Percentiles rank a stretch among this genome's conserved stretches.
phyloP scores from a whole-genome alignment of 2,797 vertebrate genomes.

The Sebastes cheni region DNA sequence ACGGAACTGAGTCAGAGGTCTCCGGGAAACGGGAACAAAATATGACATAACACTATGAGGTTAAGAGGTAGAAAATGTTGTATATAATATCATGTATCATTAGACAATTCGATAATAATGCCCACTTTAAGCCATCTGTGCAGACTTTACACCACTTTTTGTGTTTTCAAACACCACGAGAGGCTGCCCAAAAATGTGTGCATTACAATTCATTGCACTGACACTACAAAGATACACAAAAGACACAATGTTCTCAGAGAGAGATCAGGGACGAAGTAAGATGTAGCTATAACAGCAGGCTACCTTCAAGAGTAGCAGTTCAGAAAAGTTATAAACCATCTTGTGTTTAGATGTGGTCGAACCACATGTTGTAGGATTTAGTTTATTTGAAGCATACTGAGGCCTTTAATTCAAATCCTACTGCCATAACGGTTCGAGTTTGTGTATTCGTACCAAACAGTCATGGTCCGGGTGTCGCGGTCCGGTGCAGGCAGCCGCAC shows the following conservation, averaged over 20 bases:
- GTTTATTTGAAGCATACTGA: no score
- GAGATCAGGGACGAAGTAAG: neutral
- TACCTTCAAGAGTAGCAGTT: neutral
- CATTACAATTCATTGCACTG: fast-evolving
- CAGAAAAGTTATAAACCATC: neutral
- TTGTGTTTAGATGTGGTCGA: no score
- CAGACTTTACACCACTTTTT: neutral
- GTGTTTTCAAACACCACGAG: neutral
- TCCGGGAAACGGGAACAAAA: neutral
- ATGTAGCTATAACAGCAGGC: neutral
- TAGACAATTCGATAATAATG: neutral
- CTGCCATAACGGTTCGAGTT: no score
- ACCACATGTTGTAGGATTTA: no score
- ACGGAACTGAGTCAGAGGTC: slow-evolving; percentile 35
- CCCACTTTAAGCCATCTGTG: neutral
- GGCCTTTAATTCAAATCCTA: no score
- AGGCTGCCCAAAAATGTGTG: neutral
- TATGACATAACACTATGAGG: neutral
- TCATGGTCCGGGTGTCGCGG: no score
- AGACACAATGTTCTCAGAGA: neutral
- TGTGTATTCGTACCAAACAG: no score
- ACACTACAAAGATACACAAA: neutral
- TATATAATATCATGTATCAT: neutral
- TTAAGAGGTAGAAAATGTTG: neutral
- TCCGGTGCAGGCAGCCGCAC: no score